Evolutionary conservation across 2,113 vertebrate species (phyloP), one percentile per base, ranked within the genome.

Genomic region (Zosterops pallidus): DNA sequence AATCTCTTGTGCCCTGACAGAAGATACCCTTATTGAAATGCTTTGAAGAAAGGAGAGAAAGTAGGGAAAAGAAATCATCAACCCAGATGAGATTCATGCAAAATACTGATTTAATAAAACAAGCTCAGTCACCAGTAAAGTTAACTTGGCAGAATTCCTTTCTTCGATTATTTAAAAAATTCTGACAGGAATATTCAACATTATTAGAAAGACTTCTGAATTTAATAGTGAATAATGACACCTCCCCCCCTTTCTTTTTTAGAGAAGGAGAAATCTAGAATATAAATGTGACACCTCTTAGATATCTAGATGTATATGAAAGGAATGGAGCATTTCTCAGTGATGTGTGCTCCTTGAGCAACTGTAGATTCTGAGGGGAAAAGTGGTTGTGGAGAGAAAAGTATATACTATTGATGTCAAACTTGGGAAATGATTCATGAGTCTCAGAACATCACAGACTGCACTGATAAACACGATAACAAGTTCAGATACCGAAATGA

Each of bases 81-180:
- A 63, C n/a, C 15, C 47, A 86, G 62, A 68, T 71, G 50, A 92
- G 35, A 92, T 64, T 75, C 0, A 0, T 86, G 91, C 52, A 90
- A 93, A 92, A 95, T 67, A 94, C 13, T 44, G 19, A 42, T 91
- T 68, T 89, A 86, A 81, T 59, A 94, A 91, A 94, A 92, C 57
- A 94, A 92, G 55, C 37, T 86, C 69, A 89, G 57, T 86, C 69
- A 74, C 60, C 39, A 94, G 44, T 49, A n/a, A 90, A 79, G 59
- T 81, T 80, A 95, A 85, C 53, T 90, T 93, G 75, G 56, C 62
- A 86, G 52, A 83, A 29, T 74, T 94, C 62, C 50, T 90, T 89
- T 42, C 47, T 94, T 84, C 83, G 79, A 89, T 64, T 91, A 79
- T 94, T 92, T 86, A 76, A 79, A 87, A 31, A 90, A 44, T 63